phyloP scores from a whole-genome alignment of 2,113 vertebrate genomes.

The Origma solitaria region DNA sequence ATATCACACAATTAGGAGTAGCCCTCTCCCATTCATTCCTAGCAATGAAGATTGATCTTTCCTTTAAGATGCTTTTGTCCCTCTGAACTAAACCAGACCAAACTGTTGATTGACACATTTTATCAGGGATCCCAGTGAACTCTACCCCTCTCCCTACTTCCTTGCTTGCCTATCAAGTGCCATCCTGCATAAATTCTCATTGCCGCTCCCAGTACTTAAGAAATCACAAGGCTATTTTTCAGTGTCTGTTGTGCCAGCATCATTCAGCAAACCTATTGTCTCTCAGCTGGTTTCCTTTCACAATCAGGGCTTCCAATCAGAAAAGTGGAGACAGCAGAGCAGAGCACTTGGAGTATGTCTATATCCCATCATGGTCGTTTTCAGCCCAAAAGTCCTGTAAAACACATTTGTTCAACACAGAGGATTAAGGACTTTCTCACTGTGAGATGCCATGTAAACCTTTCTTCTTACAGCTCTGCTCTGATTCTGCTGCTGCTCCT shows the following conservation, averaged over 20 bases:
- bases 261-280: neutral
- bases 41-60: neutral
- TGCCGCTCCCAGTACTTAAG: neutral
- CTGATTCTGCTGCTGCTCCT: neutral
- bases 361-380: neutral
- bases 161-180: neutral
- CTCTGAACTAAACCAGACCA: neutral
- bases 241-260: neutral
- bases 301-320: neutral
- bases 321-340: neutral
- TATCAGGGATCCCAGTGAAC: accelerated
- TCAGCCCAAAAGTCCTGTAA: neutral
- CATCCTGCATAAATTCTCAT: neutral
- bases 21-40: neutral
- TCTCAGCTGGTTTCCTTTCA: neutral
- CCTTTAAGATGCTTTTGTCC: neutral
- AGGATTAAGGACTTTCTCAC: neutral
- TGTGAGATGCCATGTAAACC: neutral
- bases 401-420: neutral
- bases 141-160: neutral
- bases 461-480: neutral
- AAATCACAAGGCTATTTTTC: neutral
- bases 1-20: neutral
- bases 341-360: neutral
- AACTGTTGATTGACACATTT: neutral